phyloP scores from a whole-genome alignment of 2,888 invertebrate genomes.

The Cerceris ruficornis region DNA sequence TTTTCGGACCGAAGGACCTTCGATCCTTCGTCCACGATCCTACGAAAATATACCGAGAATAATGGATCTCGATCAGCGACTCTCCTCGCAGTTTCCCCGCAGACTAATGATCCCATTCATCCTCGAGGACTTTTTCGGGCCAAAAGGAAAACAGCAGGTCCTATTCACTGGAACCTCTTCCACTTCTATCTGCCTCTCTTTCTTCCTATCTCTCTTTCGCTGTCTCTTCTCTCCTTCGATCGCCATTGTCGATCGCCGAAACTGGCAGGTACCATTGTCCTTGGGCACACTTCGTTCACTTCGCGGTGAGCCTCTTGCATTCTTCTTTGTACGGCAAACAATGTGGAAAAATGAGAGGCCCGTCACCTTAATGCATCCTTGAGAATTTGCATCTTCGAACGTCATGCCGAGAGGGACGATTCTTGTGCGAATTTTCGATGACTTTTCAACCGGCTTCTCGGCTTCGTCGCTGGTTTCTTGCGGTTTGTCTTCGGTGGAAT shows the following conservation, averaged over 20 bases:
- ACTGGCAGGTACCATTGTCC: slow-evolving; percentile 72
- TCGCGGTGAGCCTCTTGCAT: slow-evolving; percentile 54
- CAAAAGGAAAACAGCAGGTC: slow-evolving; percentile 72
- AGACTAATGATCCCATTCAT: slow-evolving; percentile 76
- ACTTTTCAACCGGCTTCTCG: too few species aligned
- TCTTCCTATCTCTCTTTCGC: slow-evolving; percentile 36
- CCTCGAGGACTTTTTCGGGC: slow-evolving; percentile 64
- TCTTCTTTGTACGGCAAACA: slow-evolving; percentile 70
- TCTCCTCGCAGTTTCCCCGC: slow-evolving; percentile 63
- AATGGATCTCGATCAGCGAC: slow-evolving; percentile 69
- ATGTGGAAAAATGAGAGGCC: slow-evolving; percentile 68
- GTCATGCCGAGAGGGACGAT: slow-evolving; percentile 37
- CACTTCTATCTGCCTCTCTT: slow-evolving; percentile 32
- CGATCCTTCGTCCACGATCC: slow-evolving; percentile 48
- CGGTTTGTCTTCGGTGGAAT: too few species aligned
- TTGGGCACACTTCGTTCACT: slow-evolving; percentile 61
- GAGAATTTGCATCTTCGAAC: slow-evolving; percentile 71
- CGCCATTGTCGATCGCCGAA: slow-evolving; percentile 60
- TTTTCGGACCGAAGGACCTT: background rate
- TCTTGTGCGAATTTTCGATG: too few species aligned
- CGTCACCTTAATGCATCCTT: slow-evolving; percentile 36
- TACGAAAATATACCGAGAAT: slow-evolving; percentile 69
- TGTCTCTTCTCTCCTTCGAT: slow-evolving; percentile 46
- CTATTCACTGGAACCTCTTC: slow-evolving; percentile 61
- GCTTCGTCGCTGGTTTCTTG: too few species aligned